Evolutionary conservation across 1,140 invertebrate species (phyloP).

Genomic region (Pomacea maculata): DNA sequence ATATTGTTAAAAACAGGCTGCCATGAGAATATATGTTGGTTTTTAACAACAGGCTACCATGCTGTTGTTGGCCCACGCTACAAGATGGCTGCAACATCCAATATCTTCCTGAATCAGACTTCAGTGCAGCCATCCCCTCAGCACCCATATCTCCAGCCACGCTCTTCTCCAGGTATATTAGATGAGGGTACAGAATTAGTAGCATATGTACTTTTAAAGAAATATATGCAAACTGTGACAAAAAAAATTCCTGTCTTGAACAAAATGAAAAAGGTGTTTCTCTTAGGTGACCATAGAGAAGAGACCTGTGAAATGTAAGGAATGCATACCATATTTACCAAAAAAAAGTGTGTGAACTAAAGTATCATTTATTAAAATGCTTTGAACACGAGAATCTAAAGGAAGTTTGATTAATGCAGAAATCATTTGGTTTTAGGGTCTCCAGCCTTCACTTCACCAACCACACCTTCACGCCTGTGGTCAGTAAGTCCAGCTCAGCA

Average conservation of each 20-base stretch:
- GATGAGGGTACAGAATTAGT: not conserved
- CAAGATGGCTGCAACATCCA: slow-evolving; percentile 34
- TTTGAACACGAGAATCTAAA: not conserved
- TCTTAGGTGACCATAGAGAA: too few species aligned
- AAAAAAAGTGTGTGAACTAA: not conserved
- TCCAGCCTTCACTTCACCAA: slow-evolving; percentile 14
- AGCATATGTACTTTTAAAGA: not conserved
- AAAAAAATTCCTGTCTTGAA: not conserved
- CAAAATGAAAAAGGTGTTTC: not conserved
- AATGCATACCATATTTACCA: not conserved
- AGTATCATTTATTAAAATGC: not conserved
- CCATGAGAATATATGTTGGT: slow-evolving; percentile 22
- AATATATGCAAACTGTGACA: not conserved
- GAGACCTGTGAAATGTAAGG: too few species aligned
- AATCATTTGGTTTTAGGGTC: slow-evolving; percentile 24
- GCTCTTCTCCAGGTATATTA: slow-evolving; percentile 3
- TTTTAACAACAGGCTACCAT: slow-evolving; percentile 44
- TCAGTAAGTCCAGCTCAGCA: slow-evolving; percentile 34
- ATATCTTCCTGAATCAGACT: slow-evolving; percentile 30
- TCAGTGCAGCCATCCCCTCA: slow-evolving; percentile 4
- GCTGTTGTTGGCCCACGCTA: slow-evolving; percentile 44
- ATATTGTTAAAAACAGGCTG: slow-evolving; percentile 36
- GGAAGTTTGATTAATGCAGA: not conserved
- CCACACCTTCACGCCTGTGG: slow-evolving; percentile 29
- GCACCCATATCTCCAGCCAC: slow-evolving; percentile 25